Percentiles rank a stretch among this genome's conserved stretches.
Evolutionary conservation across 2,113 vertebrate species (phyloP).

Genomic region (Merops nubicus): DNA sequence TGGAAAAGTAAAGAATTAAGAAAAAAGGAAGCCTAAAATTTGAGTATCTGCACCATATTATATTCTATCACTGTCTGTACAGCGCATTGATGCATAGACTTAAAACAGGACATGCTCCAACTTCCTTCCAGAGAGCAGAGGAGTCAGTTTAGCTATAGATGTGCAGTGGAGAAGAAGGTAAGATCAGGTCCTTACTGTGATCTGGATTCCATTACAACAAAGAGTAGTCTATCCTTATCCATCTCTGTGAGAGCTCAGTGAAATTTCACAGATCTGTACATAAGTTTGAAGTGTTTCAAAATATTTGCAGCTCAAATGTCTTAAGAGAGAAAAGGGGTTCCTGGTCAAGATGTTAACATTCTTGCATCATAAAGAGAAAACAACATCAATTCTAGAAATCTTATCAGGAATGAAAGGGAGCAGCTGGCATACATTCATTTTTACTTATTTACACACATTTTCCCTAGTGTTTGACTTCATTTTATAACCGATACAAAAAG

Average conservation of each 20-base stretch:
- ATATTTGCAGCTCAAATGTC: background rate
- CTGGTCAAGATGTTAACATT: conserved; percentile 4
- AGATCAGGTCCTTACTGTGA: background rate
- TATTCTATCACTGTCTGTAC: background rate
- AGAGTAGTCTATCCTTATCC: background rate
- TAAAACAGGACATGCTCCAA: background rate
- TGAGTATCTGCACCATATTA: background rate
- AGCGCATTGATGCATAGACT: accelerated
- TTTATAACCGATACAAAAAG: conserved; percentile 29
- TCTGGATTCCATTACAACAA: background rate
- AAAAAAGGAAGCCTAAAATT: background rate
- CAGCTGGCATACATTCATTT: conserved; percentile 54
- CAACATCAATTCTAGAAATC: conserved; percentile 22
- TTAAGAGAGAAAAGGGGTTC: background rate
- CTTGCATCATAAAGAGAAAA: conserved; percentile 36
- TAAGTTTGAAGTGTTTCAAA: background rate
- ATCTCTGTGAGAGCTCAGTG: background rate
- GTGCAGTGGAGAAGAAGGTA: background rate
- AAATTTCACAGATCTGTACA: background rate
- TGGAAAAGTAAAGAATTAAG: background rate
- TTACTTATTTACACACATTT: conserved; percentile 45
- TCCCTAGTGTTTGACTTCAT: conserved; percentile 38
- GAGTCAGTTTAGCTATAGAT: background rate
- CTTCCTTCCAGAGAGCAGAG: background rate
- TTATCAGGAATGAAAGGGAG: conserved; percentile 50